Base-by-base conservation (phyloP, 2,888 invertebrate genomes). In the Zonitis immaculata region DNA sequence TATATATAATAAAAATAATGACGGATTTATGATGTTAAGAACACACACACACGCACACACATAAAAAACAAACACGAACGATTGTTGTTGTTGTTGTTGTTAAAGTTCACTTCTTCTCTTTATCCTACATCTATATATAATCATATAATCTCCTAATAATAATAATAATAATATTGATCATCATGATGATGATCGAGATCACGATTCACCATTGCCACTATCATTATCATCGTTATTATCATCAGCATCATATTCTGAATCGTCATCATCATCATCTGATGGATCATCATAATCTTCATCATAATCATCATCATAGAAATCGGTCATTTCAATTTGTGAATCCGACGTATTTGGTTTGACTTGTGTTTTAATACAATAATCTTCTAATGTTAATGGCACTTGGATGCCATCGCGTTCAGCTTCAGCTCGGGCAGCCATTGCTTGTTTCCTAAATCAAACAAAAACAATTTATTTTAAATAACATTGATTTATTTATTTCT, bases 351-450 rank as follows among this genome's bases (percentile, higher is more conserved):
- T 84, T 9, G 91, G 88, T 79, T 92, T 91, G 63, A 92, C 89
- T 76, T 89, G 88, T 43, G 93, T 90, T 76, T 93, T 93, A 72
- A 98, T 91, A 78, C 97, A 97, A 78, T 98, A 98, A 76, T 99
- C 99, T 80, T 99, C 98, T 73, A 98, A 80, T 2, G 99, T 99
- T 66, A 92, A 86, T 9, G 98, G 99, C 66, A 99, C 98, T 49
- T 89, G 89, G 60, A 99, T 95, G 62, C 95, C 95, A 77, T 99
- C 99, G 61, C 91, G 89, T 74, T 95, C 95, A 0, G 99, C 99
- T 62, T 98, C 97, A 47, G 88, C 85, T 71, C 95, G 89, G 27
- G 97, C 96, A 18, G 91, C 91, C 73, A 91, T 87, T 12, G 98
- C 98, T 82, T 99, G 98, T 79, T 95, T 97, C 73, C 97, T 97